Percentiles rank a stretch among this genome's conserved stretches.
These are phyloP conservation scores for Plumapathes pennacea DNA, from an alignment of 92 coral and sea anemone species.

Conservation along the genomic window DNA sequence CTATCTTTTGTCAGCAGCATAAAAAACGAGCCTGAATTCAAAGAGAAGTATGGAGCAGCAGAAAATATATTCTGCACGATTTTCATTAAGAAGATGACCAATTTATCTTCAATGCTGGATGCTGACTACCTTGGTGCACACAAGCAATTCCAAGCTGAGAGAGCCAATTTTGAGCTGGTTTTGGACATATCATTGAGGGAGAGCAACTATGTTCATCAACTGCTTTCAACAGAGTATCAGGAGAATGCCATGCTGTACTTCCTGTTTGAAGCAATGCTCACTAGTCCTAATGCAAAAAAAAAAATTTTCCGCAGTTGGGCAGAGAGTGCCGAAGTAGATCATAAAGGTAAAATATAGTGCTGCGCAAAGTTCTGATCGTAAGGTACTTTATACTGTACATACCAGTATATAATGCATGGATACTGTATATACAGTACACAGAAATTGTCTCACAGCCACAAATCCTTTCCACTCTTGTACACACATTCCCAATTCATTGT, in stretches of 20 bases:
- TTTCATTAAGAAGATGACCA: slow-evolving; percentile 19
- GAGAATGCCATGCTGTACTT: slow-evolving; percentile 31
- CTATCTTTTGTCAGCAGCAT: slow-evolving; percentile 21
- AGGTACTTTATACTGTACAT: no score
- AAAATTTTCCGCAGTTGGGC: slow-evolving; percentile 54
- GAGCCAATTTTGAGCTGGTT: slow-evolving; percentile 55
- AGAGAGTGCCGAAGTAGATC: slow-evolving; percentile 22
- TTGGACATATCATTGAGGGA: slow-evolving; percentile 46
- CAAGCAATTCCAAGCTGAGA: slow-evolving; percentile 32
- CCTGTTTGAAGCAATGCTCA: slow-evolving; percentile 58
- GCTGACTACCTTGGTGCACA: slow-evolving; percentile 34
- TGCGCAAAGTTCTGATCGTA: no score
- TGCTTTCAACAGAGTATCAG: slow-evolving; percentile 16
- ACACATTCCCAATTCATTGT: no score
- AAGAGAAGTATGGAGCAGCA: slow-evolving; percentile 19
- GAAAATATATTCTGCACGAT: slow-evolving; percentile 24
- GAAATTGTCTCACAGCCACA: no score
- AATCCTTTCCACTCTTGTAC: no score
- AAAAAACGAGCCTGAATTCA: neutral
- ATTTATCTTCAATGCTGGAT: slow-evolving; percentile 26
- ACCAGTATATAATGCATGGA: no score
- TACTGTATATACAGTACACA: no score
- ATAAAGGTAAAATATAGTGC: no score
- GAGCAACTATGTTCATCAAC: no score
- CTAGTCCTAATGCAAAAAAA: slow-evolving; percentile 11